Evolutionary conservation across 2,797 vertebrate genomes (phyloP).

Genomic region (Poeciliopsis infans): DNA sequence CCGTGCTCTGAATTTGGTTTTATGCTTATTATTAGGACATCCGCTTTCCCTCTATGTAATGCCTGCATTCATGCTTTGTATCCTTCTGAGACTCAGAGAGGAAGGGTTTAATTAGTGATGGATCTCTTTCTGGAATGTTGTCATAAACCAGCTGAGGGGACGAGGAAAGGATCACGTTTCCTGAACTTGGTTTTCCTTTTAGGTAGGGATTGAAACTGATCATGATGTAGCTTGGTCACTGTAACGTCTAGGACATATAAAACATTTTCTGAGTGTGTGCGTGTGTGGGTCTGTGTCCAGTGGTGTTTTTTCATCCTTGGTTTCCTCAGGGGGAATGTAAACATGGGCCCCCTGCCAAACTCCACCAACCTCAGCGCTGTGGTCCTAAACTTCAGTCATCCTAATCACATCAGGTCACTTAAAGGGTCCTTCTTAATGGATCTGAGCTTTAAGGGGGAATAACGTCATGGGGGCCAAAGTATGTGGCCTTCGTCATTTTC

Average conservation of each 20-base stretch:
- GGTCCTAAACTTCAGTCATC: constrained; percentile 41
- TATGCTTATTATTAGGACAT: constrained; percentile 65
- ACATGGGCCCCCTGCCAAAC: constrained; percentile 87
- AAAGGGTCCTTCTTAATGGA: constrained; percentile 4
- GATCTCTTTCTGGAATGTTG: constrained; percentile 56
- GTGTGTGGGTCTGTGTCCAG: constrained; percentile 61
- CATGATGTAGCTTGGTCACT: constrained; percentile 16
- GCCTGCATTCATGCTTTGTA: constrained; percentile 34
- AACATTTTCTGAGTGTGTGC: constrained; percentile 30
- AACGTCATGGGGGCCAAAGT: constrained; percentile 6
- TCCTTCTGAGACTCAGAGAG: constrained; percentile 45
- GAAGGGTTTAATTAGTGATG: constrained; percentile 60
- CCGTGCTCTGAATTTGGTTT: constrained; percentile 47
- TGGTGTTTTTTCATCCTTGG: constrained; percentile 89
- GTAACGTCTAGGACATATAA: constrained; percentile 24
- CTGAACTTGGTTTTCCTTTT: constrained; percentile 11
- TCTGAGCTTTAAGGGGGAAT: constrained; percentile 18
- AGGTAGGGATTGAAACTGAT: constrained; percentile 20
- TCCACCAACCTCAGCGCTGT: constrained; percentile 53
- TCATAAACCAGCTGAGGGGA: constrained; percentile 20
- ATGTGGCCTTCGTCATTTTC: neutral
- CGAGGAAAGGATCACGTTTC: constrained; percentile 15
- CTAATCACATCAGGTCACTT: constrained; percentile 51
- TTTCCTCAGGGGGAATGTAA: constrained; percentile 96
- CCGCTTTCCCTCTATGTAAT: constrained; percentile 53